These are phyloP conservation scores for Platerodrilus igneus DNA, from an alignment of 2,888 invertebrate genomes.

Conservation along the genomic window DNA sequence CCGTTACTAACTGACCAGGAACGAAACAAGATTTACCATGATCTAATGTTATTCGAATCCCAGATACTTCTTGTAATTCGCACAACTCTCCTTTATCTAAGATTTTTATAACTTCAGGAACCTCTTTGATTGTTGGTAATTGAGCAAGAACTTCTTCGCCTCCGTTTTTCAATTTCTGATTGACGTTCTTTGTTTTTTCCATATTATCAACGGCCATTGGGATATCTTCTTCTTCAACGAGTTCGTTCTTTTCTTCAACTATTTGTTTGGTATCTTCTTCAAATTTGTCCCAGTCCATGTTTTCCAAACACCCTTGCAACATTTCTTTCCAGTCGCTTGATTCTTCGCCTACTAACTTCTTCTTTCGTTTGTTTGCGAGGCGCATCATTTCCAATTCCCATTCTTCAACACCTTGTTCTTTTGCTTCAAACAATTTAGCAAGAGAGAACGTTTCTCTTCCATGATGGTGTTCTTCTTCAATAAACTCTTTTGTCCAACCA, in stretches of 20 bases:
- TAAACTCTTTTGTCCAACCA: constrained; percentile 52
- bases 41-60: constrained; percentile 49
- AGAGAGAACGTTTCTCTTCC: constrained; percentile 50
- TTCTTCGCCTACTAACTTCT: constrained; percentile 42
- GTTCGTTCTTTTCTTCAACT: constrained; percentile 65
- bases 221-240: constrained; percentile 41
- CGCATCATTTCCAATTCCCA: constrained; percentile 46
- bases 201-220: constrained; percentile 54
- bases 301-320: constrained; percentile 57
- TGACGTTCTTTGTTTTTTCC: constrained; percentile 56
- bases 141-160: constrained; percentile 52
- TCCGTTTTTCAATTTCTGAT: constrained; percentile 55
- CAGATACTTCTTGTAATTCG: constrained; percentile 59
- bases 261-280: constrained; percentile 69
- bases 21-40: constrained; percentile 68
- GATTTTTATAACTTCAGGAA: constrained; percentile 58
- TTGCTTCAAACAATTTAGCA: constrained; percentile 57
- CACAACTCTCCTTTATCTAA: constrained; percentile 57
- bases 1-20: constrained; percentile 72
- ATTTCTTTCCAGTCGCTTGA: constrained; percentile 46
- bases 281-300: constrained; percentile 56
- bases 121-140: constrained; percentile 59
- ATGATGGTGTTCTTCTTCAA: constrained; percentile 44
- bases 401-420: constrained; percentile 44
- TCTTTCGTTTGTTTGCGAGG: constrained; percentile 41